Base-by-base conservation (phyloP, 2,113 vertebrate genomes). In the Oryzias celebensis region DNA sequence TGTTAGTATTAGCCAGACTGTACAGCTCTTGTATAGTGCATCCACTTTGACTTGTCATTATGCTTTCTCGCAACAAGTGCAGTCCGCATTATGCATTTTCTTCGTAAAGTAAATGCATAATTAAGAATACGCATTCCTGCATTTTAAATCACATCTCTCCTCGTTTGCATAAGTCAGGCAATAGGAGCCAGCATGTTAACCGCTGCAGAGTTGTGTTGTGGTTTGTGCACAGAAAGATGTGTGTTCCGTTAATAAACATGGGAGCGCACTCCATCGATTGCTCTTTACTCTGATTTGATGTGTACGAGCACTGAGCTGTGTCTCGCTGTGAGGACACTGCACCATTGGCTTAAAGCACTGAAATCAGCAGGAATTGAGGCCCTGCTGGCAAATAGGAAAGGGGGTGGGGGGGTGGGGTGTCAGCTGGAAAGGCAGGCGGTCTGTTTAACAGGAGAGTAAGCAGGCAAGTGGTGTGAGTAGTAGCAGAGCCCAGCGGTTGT, bases 231-330 rank as follows among this genome's bases (percentile, higher is more conserved):
- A 59, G 44, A 67, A 62, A 53, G 52, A 66, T 76, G 77, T 71
- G 41, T 75, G 75, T 58, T 76, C 61, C 76, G 76, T 75, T 87
- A 77, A 83, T 83, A 75, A 84, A 85, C 82, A 85, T 80, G 56
- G 78, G 71, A 73, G 68, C 54, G 31, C 80, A 68, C 14, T 13
- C 42, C 81, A 86, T 88, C 46, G 86, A 88, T 87, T 61, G 68
- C 52, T 81, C 75, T 80, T 81, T 78, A 64, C 68, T 62, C 71
- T 75, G 80, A 84, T 81, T 82, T 73, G 75, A 84, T 85, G 78
- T 80, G 57, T 79, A 69, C 53, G 59, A 85, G 68, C 77, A 67
- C 77, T 46, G 56, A 68, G 65, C 72, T 52, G 77, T 58, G 50
- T 81, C 71, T 73, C 16, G 57, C 79, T 70, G 77, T 56, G 77